Evolutionary conservation across 2,888 invertebrate genomes (phyloP).

Genomic region (Clusia tigrina): DNA sequence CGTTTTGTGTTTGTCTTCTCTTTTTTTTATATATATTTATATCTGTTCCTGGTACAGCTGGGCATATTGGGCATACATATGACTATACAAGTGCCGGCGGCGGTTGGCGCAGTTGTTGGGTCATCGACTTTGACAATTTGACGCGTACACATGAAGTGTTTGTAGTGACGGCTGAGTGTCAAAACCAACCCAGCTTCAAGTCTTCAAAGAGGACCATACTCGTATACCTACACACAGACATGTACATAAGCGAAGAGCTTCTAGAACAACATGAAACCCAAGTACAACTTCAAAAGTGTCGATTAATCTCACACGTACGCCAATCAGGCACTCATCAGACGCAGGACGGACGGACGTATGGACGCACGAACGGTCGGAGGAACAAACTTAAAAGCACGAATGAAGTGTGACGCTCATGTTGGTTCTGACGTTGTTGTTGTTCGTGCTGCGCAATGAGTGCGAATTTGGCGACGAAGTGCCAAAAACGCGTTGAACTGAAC

Average conservation of each 20-base stretch:
- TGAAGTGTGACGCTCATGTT: no score
- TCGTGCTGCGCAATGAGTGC: not conserved
- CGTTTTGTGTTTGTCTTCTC: no score
- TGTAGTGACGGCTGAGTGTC: not conserved
- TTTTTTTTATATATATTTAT: no score
- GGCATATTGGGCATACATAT: conserved; percentile 16
- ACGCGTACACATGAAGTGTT: not conserved
- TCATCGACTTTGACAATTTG: conserved; percentile 17
- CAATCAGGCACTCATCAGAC: not conserved
- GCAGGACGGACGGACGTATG: not conserved
- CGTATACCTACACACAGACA: no score
- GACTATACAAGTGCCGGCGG: not conserved
- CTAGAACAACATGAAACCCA: no score
- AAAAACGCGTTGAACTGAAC: conserved; percentile 49
- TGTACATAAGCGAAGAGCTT: no score
- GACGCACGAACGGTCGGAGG: not conserved
- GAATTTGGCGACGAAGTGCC: conserved; percentile 30
- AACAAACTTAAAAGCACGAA: no score
- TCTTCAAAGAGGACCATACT: no score
- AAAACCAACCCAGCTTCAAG: no score
- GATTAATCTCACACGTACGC: not conserved
- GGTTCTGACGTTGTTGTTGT: not conserved
- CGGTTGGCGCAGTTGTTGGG: conserved; percentile 3
- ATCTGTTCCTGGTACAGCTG: conserved; percentile 21
- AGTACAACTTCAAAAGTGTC: no score